Base-by-base conservation (phyloP, 1,140 invertebrate genomes). In the Nomia melanderi region DNA sequence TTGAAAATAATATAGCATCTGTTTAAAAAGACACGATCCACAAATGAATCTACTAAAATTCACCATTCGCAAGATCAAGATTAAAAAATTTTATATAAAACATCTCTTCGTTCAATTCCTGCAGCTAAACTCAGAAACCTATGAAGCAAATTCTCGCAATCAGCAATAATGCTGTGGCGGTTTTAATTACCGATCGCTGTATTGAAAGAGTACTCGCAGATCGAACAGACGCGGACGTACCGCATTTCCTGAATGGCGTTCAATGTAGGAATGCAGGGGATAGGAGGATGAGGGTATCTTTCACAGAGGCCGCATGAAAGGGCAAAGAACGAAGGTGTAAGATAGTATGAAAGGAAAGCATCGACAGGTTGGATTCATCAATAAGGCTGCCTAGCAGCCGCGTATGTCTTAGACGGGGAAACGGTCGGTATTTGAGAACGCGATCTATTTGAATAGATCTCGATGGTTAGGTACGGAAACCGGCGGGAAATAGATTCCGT, bases 391-490 rank as follows among this genome's bases (percentile, higher is more conserved):
- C 39, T 31, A 4, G 41, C 25, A 29, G 41, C 6, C 29, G 25
- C 17, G 31, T n/a, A 31, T 41, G 53, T 31, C 23, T 69, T 69
- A 27, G 65, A 69, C 31, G 54, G 0, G 56, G 54, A 50, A 53
- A 54, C 31, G 54, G 59, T 76, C 64, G 20, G 62, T 39, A 47
- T 59, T 65, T 27, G 39, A 53, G 33, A 76, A 76, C 73, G 65
- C 54, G 54, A 76, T 76, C 73, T 76, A 57, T 76, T 76, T 76
- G 73, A 69, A 76, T 76, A 76, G 54, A 76, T 76, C 63, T 76
- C 63, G 73, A 69, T 47, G 54, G 73, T 50, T 76, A 59, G 54
- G 63, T 76, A 47, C 39, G 60, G 59, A 64, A 71, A 50, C 39
- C 36, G n/a, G 39, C 29, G 65, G 64, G 53, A 44, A 69, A 50